These are phyloP conservation scores for Tetragnatha montana DNA, from an alignment of 2,888 invertebrate genomes.

Conservation along the genomic window DNA sequence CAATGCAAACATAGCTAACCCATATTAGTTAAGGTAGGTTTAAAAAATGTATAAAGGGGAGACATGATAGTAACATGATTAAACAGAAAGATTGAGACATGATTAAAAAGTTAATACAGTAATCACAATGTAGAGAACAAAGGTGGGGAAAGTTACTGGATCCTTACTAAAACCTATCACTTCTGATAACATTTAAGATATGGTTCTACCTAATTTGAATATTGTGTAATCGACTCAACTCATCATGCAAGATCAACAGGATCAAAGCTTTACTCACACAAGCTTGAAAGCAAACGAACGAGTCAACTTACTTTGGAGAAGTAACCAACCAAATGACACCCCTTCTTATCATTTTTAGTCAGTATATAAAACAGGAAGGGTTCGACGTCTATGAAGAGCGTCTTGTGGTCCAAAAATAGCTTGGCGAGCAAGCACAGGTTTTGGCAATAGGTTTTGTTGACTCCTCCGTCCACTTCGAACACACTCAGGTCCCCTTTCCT, in stretches of 20 bases:
- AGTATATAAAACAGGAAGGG: constrained; percentile 98
- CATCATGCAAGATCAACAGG: neutral
- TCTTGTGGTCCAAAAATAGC: constrained; percentile 97
- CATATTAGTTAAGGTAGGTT: no score
- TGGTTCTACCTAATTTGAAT: no score
- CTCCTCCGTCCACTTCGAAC: constrained; percentile 93
- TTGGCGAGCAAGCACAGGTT: constrained; percentile 97
- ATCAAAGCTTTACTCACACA: neutral
- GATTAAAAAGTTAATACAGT: no score
- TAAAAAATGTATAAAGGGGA: no score
- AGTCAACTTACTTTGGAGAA: constrained; percentile 85
- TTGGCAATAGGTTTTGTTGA: constrained; percentile 98
- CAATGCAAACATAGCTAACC: no score
- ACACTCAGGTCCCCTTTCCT: constrained; percentile 88
- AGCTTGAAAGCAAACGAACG: neutral
- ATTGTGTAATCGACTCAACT: neutral
- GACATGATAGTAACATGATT: no score
- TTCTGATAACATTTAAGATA: no score
- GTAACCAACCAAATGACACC: constrained; percentile 97
- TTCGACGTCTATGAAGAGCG: constrained; percentile 98
- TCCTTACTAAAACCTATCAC: no score
- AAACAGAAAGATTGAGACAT: no score
- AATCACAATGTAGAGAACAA: no score
- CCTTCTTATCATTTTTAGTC: constrained; percentile 93
- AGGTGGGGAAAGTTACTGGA: no score